These are phyloP conservation scores for Oceanodroma leucorhoa DNA, from an alignment of 2,797 vertebrate genomes.

Conservation along the genomic window DNA sequence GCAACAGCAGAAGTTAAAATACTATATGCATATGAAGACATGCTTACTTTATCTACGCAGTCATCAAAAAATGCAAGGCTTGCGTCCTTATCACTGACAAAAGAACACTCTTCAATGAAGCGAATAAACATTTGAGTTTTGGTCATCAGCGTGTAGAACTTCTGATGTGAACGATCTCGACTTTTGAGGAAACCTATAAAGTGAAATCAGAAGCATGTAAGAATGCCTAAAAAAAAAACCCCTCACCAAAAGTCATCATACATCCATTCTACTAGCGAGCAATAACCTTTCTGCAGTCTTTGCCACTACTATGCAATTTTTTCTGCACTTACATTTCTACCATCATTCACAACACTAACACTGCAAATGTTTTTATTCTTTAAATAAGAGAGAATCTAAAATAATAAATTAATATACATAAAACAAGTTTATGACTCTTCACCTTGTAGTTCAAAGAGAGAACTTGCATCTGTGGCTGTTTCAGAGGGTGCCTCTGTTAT, in stretches of 20 bases:
- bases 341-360: background rate
- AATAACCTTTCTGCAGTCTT: background rate
- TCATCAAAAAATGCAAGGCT: slow-evolving; percentile 98
- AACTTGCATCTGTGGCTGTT: slow-evolving; percentile 94
- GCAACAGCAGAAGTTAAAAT: background rate
- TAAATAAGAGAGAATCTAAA: background rate
- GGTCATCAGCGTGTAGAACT: slow-evolving; percentile 97
- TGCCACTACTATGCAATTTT: background rate
- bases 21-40: slow-evolving; percentile 61
- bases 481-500: slow-evolving; percentile 98
- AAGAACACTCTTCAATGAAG: slow-evolving; percentile 98
- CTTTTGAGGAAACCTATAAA: slow-evolving; percentile 93
- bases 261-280: accelerated
- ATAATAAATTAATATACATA: background rate
- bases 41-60: slow-evolving; percentile 96
- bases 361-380: background rate
- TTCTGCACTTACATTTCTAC: background rate
- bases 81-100: slow-evolving; percentile 97
- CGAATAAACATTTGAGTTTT: slow-evolving; percentile 99
- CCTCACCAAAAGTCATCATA: background rate
- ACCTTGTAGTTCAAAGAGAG: slow-evolving; percentile 97
- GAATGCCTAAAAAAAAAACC: background rate
- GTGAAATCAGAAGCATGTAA: background rate
- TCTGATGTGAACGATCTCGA: slow-evolving; percentile 95
- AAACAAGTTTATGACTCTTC: background rate